Evolutionary conservation across 1,140 invertebrate genomes (phyloP), one percentile per base, ranked within the genome.

Genomic region (Aphelenchoides fujianensis): DNA sequence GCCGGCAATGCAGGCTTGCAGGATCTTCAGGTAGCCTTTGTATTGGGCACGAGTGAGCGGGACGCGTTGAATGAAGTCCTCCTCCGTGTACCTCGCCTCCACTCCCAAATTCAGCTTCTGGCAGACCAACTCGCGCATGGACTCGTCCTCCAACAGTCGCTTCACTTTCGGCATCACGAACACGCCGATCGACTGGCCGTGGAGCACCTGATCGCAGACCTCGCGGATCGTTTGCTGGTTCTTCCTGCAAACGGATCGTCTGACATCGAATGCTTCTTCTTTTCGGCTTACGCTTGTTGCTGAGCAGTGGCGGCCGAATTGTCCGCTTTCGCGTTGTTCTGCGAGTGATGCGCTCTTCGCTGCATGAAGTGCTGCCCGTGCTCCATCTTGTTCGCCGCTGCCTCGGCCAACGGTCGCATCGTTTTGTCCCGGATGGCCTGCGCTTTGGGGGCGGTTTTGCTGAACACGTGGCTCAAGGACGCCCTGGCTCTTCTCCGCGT

Each of bases 131-230:
- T 95, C 96, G 34, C 97, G 88, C 87, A 98, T 96, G 67, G 92
- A 97, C 87, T 99, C 97, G 86, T 98, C 95, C 86, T 98, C 96
- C 93, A 99, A 95, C 2, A 99, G 86, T 84, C 96, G 95, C 82
- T 93, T 94, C 23, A 98, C 87, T 36, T 95, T 89, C 82, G 92
- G 95, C 3, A 95, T 85, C 85, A 97, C 96, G 23, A 98, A 87
- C 93, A 95, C 98, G 36, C 95, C 93, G 16, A 98, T 91, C 1
- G 96, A 95, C 87, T 98, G 93, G 7, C 96, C 97, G 55, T 92
- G 91, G 57, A 98, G 82, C 2, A 98, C 92, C 87, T 92, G 91
- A 82, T 90, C 92, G 7, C 95, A 90, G 32, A 96, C 88, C 89
- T 96, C 87, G 74, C 88, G 87, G 53, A 89, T 77, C 71, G 88